phyloP scores from a whole-genome alignment of 2,888 invertebrate species.

The Drosophila gaucha region DNA sequence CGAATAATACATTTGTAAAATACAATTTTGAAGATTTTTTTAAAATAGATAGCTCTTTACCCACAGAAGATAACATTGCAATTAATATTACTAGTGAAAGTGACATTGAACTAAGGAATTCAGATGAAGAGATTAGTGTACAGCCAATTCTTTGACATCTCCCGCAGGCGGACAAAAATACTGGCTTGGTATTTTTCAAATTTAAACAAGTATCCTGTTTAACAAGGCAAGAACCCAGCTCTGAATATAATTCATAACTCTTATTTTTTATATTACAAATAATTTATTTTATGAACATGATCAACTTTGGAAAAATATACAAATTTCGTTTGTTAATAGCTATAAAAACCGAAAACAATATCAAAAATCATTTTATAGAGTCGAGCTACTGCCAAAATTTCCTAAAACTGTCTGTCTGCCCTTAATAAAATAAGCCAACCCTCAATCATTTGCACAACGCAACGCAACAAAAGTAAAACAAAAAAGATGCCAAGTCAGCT shows the following conservation, averaged over 20 bases:
- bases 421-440: constrained; percentile 50
- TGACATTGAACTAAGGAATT: no score
- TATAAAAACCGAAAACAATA: constrained; percentile 20
- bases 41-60: no score
- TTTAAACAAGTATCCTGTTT: not conserved
- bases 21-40: no score
- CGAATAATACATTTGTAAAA: no score
- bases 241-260: not conserved
- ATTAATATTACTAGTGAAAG: no score
- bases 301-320: constrained; percentile 1
- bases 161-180: no score
- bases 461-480: constrained; percentile 27
- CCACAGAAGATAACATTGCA: no score
- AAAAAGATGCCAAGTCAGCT: constrained; percentile 63
- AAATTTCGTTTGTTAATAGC: constrained; percentile 26
- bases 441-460: constrained; percentile 52
- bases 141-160: no score
- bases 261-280: not conserved
- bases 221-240: not conserved
- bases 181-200: no score
- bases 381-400: not conserved
- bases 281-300: not conserved
- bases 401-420: constrained; percentile 35
- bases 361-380: constrained; percentile 27
- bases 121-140: no score